These are phyloP conservation scores for Nomada ferruginata DNA, from an alignment of 2,888 invertebrate genomes.

Conservation along the genomic window DNA sequence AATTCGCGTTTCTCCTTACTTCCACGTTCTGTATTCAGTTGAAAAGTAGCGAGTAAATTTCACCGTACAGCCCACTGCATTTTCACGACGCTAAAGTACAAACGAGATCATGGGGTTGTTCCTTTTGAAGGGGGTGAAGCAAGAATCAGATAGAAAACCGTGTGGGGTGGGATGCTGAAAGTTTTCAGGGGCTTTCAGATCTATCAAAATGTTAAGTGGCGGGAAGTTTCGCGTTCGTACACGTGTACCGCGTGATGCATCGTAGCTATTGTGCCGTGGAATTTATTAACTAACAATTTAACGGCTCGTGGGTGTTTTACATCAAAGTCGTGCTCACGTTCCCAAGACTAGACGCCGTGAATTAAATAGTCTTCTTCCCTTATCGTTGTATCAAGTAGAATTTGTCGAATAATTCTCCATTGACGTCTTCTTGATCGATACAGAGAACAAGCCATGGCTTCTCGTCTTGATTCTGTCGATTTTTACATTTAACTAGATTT, in stretches of 20 bases:
- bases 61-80: background rate
- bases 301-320: conserved; percentile 14
- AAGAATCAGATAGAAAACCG: background rate
- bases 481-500: too few relatives aligned
- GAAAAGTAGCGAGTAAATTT: background rate
- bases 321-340: conserved; percentile 31
- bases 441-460: too few relatives aligned
- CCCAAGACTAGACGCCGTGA: conserved; percentile 7
- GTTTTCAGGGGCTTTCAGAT: conserved; percentile 37
- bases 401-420: conserved; percentile 18
- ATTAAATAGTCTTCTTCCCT: conserved; percentile 27
- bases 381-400: conserved; percentile 4
- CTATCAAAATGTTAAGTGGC: conserved; percentile 41
- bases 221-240: conserved; percentile 13
- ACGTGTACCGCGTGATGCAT: conserved; percentile 26
- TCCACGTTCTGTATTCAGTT: background rate
- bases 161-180: background rate
- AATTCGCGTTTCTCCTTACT: background rate
- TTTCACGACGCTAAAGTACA: background rate
- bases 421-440: background rate
- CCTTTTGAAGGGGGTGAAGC: background rate
- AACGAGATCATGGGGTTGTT: background rate
- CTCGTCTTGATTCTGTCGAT: too few relatives aligned
- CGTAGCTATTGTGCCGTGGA: conserved; percentile 15
- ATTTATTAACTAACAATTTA: conserved; percentile 46